These are phyloP conservation scores for Manacus vitellinus DNA, from an alignment of 2,113 vertebrate genomes.

Conservation along the genomic window DNA sequence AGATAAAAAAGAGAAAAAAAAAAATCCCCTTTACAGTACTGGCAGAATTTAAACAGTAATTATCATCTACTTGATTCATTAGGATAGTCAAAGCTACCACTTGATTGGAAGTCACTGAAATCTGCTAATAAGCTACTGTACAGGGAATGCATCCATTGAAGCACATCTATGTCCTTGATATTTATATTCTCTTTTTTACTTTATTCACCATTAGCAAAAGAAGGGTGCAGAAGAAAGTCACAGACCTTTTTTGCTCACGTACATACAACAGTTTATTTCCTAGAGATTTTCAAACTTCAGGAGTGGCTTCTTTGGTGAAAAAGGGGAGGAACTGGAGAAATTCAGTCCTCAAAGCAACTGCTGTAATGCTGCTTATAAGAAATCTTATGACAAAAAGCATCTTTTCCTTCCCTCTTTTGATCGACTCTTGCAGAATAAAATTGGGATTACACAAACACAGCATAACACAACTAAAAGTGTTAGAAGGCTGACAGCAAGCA, in stretches of 20 bases:
- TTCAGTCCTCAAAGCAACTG: neutral
- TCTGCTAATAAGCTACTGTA: neutral
- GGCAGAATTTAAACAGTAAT: neutral
- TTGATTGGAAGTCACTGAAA: neutral
- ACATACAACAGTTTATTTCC: neutral
- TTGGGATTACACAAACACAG: neutral
- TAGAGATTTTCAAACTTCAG: neutral
- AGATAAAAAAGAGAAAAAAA: neutral
- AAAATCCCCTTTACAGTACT: neutral
- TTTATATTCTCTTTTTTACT: neutral
- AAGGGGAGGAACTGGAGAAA: neutral
- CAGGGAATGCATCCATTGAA: neutral
- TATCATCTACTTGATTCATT: neutral
- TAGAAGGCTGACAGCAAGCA: neutral
- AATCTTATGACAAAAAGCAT: neutral
- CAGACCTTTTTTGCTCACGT: neutral
- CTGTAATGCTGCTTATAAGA: neutral
- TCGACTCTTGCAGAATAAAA: neutral
- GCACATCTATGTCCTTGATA: neutral
- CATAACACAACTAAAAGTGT: neutral
- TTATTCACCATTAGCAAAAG: neutral
- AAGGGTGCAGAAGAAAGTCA: neutral
- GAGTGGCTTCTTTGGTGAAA: neutral
- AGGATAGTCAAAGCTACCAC: neutral
- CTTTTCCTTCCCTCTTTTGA: neutral